Evolutionary conservation across 2,113 vertebrate genomes (phyloP), one percentile per base, ranked within the genome.

Genomic region (Cairina moschata): DNA sequence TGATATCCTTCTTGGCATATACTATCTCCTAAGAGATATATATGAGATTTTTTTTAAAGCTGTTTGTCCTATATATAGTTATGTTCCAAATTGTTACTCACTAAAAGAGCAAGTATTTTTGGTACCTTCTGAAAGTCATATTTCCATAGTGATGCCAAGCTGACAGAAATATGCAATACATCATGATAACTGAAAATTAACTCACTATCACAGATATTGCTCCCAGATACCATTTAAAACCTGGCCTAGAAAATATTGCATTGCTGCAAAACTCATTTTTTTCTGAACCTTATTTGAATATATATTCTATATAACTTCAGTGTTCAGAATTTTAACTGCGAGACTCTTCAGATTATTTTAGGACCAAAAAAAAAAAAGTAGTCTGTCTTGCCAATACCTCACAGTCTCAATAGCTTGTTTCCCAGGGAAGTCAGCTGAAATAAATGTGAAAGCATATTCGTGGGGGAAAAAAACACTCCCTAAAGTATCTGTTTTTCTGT

Each of bases 51-150:
- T 76, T 86, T 72, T 38, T 10, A 69, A 86, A 75, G 17, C 34
- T 36, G 52, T 72, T 91, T 94, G 80, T 71, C 76, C 76, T 91
- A 94, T 88, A 90, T 88, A 97, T 92, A 95, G 86, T 69, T 80
- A 9, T 62, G 67, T 89, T 91, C 95, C 75, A 85, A 94, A 90
- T 38, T 93, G 94, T 90, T 96, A 83, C 92, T 97, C 91, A 90
- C 89, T 91, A 97, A 96, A 97, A 97, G 94, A 96, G 91, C 96
- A 96, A 97, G 95, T 96, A 97, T 97, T 96, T 96, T 96, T 97
- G 87, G 95, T 97, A 94, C 68, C 90, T 87, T 83, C 85, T 95
- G 87, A 95, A 96, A 95, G 93, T 89, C 89, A 52, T 74, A 96
- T 97, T 97, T 97, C 91, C 95, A 95, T 95, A 96, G 94, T 87